Evolutionary conservation across 2,113 vertebrate genomes (phyloP), one percentile per base, ranked within the genome.

Genomic region (Vicugna pacos): DNA sequence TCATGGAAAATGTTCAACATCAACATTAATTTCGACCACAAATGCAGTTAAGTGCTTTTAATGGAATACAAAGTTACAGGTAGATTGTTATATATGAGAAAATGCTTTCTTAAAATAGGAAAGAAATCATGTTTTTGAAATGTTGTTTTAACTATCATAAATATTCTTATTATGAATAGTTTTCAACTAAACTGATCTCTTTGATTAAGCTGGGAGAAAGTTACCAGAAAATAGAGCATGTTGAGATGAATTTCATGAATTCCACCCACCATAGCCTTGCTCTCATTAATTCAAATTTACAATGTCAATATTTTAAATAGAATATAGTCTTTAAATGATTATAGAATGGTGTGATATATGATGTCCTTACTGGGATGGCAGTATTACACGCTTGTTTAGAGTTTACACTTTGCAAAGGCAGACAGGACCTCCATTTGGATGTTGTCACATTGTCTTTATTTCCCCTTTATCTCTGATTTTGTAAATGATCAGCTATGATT

Each of bases 1-100:
- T 98, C 48, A 52, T 98, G 98, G 97, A 98, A 98, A 98, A 92
- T 79, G 96, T 98, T 98, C 97, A 97, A 83, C 82, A 96, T 95
- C 70, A 97, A 85, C 60, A 94, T 97, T 86, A 89, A 89, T 95
- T 97, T 97, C 91, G 96, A 82, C 81, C 87, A 92, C 93, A 97
- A 97, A 95, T 95, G 50, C 72, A 98, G 92, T 98, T 96, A 94
- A 97, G 91, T 58, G 64, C 28, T 82, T 96, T 97, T 89, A 85
- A 87, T 90, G 48, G 77, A 79, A 90, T 95, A 75, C 35, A 79
- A 76, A 80, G 85, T 98, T 93, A 92, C 6, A 95, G 52, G 26
- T 97, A 15, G 76, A 88, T 96, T 90, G 96, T 95, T 97, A 93
- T 72, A 75, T 93, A 85, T 79, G 52, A 22, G 89, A 89, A 95